Evolutionary conservation across 2,113 vertebrate genomes (phyloP).

Genomic region (Prinia subflava): DNA sequence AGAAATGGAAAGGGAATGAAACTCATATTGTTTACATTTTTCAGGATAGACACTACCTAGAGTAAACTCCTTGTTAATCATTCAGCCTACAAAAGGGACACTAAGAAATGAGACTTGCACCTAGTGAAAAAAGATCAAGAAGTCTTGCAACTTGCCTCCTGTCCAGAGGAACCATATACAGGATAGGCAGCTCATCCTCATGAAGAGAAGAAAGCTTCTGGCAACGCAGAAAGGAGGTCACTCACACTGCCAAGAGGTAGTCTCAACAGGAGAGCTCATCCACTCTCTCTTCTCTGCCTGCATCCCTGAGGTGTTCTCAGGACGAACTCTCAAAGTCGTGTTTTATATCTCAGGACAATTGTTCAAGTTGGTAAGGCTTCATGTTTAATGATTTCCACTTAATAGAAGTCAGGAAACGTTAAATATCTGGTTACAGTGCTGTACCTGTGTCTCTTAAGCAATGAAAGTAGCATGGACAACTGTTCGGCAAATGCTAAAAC

Average conservation of each 20-base stretch:
- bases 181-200: neutral
- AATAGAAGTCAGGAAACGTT: neutral
- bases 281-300: neutral
- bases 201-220: neutral
- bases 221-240: neutral
- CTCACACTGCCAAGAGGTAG: accelerated
- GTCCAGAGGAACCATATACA: neutral
- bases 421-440: neutral
- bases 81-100: neutral
- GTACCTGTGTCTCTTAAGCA: neutral
- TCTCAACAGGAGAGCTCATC: neutral
- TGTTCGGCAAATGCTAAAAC: neutral
- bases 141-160: neutral
- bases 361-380: neutral
- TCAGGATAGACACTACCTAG: neutral
- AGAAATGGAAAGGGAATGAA: neutral
- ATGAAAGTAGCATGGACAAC: neutral
- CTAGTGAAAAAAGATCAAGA: neutral
- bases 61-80: neutral
- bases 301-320: neutral
- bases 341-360: neutral
- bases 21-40: accelerated
- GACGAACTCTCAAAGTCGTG: neutral
- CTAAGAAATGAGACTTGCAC: neutral
- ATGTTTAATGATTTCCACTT: neutral